Evolutionary conservation across 2,888 invertebrate species (phyloP).

Genomic region (Aleiodes leptofemur): DNA sequence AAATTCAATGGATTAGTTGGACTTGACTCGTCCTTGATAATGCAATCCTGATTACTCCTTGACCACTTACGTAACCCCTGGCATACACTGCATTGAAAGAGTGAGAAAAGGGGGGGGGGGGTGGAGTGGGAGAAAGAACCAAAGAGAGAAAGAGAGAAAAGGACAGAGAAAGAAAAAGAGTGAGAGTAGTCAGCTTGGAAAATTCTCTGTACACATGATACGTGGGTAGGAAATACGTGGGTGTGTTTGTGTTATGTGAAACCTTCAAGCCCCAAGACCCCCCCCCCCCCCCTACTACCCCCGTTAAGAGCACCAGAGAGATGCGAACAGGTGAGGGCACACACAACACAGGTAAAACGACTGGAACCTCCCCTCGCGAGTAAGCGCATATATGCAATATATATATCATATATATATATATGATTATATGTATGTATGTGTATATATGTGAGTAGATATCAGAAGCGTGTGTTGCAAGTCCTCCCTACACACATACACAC

Average conservation of each 20-base stretch:
- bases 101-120: neutral
- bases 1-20: neutral
- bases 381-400: neutral
- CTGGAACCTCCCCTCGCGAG: neutral
- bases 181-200: conserved; percentile 9
- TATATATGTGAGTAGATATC: neutral
- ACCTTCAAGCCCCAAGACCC: conserved; percentile 1
- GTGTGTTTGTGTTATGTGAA: conserved; percentile 26
- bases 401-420: too few relatives aligned
- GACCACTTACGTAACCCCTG: conserved; percentile 35
- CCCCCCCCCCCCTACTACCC: neutral
- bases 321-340: conserved; percentile 43
- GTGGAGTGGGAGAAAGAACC: too few relatives aligned
- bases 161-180: neutral
- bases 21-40: conserved; percentile 35
- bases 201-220: conserved; percentile 32
- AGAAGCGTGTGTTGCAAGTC: neutral
- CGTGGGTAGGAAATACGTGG: conserved; percentile 40
- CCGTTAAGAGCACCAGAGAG: conserved; percentile 11
- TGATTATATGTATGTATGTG: too few relatives aligned
- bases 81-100: conserved; percentile 15
- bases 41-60: conserved; percentile 27
- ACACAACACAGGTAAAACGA: conserved; percentile 37
- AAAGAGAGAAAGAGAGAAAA: neutral
- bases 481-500: conserved; percentile 12